Evolutionary conservation across 1,140 invertebrate genomes (phyloP).

Genomic region (Formica exsecta): DNA sequence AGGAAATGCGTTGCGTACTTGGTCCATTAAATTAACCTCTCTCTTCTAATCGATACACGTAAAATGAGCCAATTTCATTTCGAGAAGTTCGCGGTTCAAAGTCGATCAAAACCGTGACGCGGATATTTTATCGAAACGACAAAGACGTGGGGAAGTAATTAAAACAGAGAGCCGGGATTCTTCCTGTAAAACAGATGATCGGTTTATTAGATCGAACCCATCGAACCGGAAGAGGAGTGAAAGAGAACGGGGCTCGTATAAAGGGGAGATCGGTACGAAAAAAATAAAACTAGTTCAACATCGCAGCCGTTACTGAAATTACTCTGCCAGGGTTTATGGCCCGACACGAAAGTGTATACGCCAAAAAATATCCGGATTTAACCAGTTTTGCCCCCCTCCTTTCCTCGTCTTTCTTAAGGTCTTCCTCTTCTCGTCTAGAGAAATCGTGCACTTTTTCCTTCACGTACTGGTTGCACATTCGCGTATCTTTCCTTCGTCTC

Average conservation of each 20-base stretch:
- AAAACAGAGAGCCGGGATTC: not conserved
- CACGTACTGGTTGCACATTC: conserved; percentile 33
- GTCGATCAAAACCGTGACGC: conserved; percentile 15
- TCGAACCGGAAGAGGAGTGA: not conserved
- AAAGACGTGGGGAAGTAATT: conserved; percentile 22
- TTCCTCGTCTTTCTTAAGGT: not conserved
- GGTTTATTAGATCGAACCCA: conserved; percentile 5
- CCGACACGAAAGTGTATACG: not conserved
- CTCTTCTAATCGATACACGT: conserved; percentile 37
- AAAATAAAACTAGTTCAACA: conserved; percentile 32
- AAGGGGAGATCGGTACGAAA: conserved; percentile 8
- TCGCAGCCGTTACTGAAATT: conserved; percentile 33
- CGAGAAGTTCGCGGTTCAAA: not conserved
- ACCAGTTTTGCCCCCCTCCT: not conserved
- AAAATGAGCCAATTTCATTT: conserved; percentile 30
- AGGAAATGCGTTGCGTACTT: conserved; percentile 4
- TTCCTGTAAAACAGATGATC: not conserved
- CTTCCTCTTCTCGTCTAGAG: not conserved
- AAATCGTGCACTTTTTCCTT: conserved; percentile 21
- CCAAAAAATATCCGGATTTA: conserved; percentile 51
- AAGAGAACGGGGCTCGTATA: not conserved
- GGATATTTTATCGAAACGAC: conserved; percentile 12
- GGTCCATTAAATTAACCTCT: conserved; percentile 14
- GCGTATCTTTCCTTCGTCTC: not conserved
- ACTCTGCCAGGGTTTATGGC: conserved; percentile 17